Conservation (phyloP, 2,113 vertebrate genomes). For the Electrona antarctica region DNA sequence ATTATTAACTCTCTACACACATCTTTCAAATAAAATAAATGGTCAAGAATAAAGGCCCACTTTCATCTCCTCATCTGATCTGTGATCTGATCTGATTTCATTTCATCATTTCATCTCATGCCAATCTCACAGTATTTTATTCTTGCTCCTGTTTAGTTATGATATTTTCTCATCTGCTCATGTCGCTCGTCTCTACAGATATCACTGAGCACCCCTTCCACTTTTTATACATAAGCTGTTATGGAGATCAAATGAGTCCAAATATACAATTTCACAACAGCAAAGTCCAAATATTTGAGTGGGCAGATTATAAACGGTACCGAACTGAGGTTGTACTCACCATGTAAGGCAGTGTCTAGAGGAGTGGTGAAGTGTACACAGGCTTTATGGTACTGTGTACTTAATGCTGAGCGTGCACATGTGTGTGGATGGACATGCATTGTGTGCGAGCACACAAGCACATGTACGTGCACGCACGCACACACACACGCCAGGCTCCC, state of each 20-base stretch:
- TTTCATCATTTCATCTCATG: not conserved
- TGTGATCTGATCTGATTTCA: no score
- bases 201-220: not conserved
- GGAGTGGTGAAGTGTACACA: slow-evolving; percentile 19
- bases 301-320: not conserved
- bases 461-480: not conserved
- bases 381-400: slow-evolving; percentile 16
- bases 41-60: no score
- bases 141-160: not conserved
- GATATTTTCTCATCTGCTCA: not conserved
- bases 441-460: slow-evolving; percentile 12
- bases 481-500: not conserved
- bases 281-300: not conserved
- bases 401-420: not conserved
- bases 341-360: slow-evolving; percentile 29
- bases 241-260: slow-evolving; percentile 12
- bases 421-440: not conserved
- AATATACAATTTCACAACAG: not conserved
- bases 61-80: no score
- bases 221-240: not conserved
- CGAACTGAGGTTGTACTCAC: slow-evolving; percentile 26
- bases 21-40: not conserved
- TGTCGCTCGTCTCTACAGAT: not conserved
- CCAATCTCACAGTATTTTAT: not conserved
- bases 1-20: not conserved